Evolutionary conservation across 2,113 vertebrate genomes (phyloP), one percentile per base, ranked within the genome.

Genomic region (Dermatemys mawii): DNA sequence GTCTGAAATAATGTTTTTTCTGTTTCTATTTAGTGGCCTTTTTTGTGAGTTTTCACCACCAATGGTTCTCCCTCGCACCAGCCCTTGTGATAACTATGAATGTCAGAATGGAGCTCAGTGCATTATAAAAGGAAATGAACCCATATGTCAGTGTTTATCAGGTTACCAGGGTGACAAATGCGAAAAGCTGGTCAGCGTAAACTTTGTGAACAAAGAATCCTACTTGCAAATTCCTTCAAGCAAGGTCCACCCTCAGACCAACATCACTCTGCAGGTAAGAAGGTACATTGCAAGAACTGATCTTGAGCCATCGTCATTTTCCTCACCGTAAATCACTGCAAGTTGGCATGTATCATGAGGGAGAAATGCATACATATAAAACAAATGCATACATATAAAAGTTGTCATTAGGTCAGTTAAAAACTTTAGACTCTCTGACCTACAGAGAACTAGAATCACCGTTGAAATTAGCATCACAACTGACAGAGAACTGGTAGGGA

Each of bases 21-120:
- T 94, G 0, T 90, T 93, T 94, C 11, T 51, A 41, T 90, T 24
- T 93, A 99, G 99, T 26, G 99, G 99, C 53, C 97, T 99, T 88
- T 99, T 99, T 97, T 99, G 99, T 84, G 99, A 99, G 94, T 99
- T 99, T 95, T 97, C 99, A n/a, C 99, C 99, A 0, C 99, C 99
- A 8, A 99, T 99, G 99, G 99, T 99, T 84, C 98, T 99, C 49
- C 99, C 99, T 17, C 99, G 99, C 57, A 99, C 99, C 91, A 99
- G 99, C 90, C 99, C 99, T 9, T 99, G 99, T 86, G 99, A 99
- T 97, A 98, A 99, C 95, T 98, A 99, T 29, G 99, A 99, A 80
- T 99, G 99, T 95, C 99, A 99, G 90, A 99, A 99, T 5, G 99
- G 98, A 86, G 99, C 99, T 3, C 99, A 99, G 94, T 99, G 99